Evolutionary conservation across 2,888 invertebrate species (phyloP), one percentile per base, ranked within the genome.

Genomic region (Bhutanitis thaidina): DNA sequence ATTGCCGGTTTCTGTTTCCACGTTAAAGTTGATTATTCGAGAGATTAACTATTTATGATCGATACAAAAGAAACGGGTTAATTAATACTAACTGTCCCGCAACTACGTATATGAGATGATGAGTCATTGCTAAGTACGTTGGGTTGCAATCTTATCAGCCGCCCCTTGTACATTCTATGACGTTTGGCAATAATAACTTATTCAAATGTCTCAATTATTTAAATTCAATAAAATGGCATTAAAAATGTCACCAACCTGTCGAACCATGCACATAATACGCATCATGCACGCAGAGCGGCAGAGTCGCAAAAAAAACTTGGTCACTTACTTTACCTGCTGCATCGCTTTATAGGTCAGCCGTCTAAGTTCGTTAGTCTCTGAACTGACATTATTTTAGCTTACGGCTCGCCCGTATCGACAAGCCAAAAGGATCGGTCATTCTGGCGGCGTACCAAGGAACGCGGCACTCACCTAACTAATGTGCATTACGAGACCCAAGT

Each of bases 401-500:
- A 69, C 80, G 74, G 72, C 72, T 79, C 74, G 77, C 74, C 72
- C 73, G 74, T 79, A 84, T 82, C 84, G 80, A 85, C 80, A 84
- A 80, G 88, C 88, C 88, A 89, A 88, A 86, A 87, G 86, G 86
- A 84, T 82, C 80, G 80, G 77, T 74, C 77, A 76, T 87, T 88
- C 85, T 89, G 89, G 89, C 88, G 67, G 72, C 73, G 86, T 85
- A 87, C 88, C 88, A 89, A 89, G 74, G 88, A 87, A 89, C 87
- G 89, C 80, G 75, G 74, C 69, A 76, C 71, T 72, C 78, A 71
- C 73, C 77, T 77, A 79, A 80, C 84, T 83, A 84, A 83, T 81
- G 81, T 79, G 70, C 79, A 78, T 79, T 83, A 80, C 76, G 79
- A 77, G 77, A 77, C 87, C 86, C 77, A 88, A 87, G 71, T 87